Base-by-base conservation (phyloP, 2,113 vertebrate species). In the Piliocolobus tephrosceles region DNA sequence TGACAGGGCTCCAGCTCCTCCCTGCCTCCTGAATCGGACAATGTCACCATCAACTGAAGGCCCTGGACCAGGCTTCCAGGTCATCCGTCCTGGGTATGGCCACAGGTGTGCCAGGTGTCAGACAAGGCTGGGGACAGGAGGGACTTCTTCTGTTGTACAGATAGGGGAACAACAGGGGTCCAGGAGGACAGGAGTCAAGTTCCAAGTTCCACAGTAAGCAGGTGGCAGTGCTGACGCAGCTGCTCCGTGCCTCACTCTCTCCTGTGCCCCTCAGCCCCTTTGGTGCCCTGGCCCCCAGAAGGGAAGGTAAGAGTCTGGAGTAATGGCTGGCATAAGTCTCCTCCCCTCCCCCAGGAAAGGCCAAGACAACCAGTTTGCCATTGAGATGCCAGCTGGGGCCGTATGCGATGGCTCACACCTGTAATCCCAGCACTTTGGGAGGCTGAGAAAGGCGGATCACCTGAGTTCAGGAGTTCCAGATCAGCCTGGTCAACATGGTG, bases 161-260 rank as follows among this genome's bases (percentile, higher is more conserved):
- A 40, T n/a, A 35, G 8, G 7, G 38, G 27, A 22, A 58, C 0
- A 22, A 58, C 0, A 1, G 55, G 38, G 40, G 18, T 8, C 25
- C 6, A 0, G 88, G 45, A 57, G 55, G 52, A 13, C 47, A 55
- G n/a, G n/a, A 80, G 23, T 27, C 1, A 8, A 32, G n/a, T 5
- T 43, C 76, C 40, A 58, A 17, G 27, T 32, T 45, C 70, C 57
- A 30, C 57, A 70, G 55, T 12, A 38, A 58, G 20, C 22, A 14
- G 75, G 43, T 75, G 55, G 47, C 76, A 70, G 57, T 20, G 57
- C 35, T 58, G 88, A 6, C 50, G 5, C 1, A 35, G 66, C 17
- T 14, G 40, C 50, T 40, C 35, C 1, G 7, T 43, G 45, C 18
- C 45, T 47, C 10, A 2, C 8, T 66, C 35, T 57, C n/a, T 64